Percentiles rank a stretch among this genome's conserved stretches.
phyloP scores from a whole-genome alignment of 2,888 invertebrate genomes.

The Lycocerus yunnanus region DNA sequence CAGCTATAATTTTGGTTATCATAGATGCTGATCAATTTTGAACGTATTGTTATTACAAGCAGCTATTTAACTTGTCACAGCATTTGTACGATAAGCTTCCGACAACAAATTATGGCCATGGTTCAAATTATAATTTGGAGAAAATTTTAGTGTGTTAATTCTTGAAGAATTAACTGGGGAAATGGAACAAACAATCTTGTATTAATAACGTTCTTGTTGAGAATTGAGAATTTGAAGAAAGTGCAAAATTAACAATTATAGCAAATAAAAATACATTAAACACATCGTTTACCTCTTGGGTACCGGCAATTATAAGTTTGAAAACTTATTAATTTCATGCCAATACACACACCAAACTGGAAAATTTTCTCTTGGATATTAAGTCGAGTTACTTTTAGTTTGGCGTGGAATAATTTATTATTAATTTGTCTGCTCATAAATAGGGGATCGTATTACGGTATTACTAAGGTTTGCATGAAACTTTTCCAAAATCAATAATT shows the following conservation, averaged over 20 bases:
- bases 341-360: not conserved
- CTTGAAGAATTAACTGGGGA: too few relatives aligned
- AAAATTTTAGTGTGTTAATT: too few relatives aligned
- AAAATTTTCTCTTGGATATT: not conserved
- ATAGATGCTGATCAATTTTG: not conserved
- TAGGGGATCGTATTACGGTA: conserved; percentile 11
- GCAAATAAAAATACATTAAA: not conserved
- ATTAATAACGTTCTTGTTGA: too few relatives aligned
- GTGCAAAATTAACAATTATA: not conserved
- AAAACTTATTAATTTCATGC: not conserved
- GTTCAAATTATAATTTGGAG: too few relatives aligned
- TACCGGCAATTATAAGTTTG: not conserved
- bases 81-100: too few relatives aligned
- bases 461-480: conserved; percentile 16
- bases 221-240: not conserved
- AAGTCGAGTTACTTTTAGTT: not conserved
- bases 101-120: too few relatives aligned
- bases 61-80: not conserved
- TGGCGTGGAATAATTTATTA: conserved; percentile 12
- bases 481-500: conserved; percentile 21
- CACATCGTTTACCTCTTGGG: not conserved
- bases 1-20: not conserved
- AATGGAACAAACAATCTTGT: too few relatives aligned
- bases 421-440: conserved; percentile 16
- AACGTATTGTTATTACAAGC: not conserved